Conservation (phyloP, 2,113 vertebrate species). For the Lophotis ruficrista region DNA sequence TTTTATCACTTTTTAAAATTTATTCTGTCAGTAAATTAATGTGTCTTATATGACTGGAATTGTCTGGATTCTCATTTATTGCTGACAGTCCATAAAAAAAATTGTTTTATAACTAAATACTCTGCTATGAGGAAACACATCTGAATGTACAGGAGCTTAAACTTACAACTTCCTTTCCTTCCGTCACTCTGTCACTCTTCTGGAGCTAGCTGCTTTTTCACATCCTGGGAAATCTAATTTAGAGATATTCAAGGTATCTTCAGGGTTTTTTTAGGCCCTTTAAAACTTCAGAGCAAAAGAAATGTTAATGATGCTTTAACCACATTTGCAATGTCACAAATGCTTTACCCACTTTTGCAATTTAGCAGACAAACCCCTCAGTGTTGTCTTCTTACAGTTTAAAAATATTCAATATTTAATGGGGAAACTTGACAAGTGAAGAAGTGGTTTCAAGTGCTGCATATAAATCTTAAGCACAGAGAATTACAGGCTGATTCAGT, state of each 20-base stretch:
- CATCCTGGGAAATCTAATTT: not conserved
- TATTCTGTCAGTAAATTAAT: not conserved
- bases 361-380: not conserved
- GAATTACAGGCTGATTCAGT: not conserved
- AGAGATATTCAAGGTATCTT: not conserved
- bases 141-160: not conserved
- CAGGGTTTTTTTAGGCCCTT: not conserved
- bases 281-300: not conserved
- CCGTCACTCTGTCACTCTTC: not conserved
- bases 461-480: conserved; percentile 25
- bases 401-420: conserved; percentile 47
- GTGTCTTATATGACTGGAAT: not conserved
- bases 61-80: not conserved
- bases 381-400: conserved; percentile 9
- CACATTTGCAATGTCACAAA: not conserved
- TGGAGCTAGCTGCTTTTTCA: not conserved
- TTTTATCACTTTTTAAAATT: not conserved
- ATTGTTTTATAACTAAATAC: not conserved
- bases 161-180: not conserved
- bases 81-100: not conserved
- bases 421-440: not conserved
- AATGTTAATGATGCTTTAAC: not conserved
- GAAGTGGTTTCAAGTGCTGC: not conserved
- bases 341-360: not conserved
- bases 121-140: not conserved